A percentile compares a stretch with the other conserved stretches of the same genome.
phyloP scores from a whole-genome alignment of 2,888 invertebrate species.

The Phyto melanocephala region DNA sequence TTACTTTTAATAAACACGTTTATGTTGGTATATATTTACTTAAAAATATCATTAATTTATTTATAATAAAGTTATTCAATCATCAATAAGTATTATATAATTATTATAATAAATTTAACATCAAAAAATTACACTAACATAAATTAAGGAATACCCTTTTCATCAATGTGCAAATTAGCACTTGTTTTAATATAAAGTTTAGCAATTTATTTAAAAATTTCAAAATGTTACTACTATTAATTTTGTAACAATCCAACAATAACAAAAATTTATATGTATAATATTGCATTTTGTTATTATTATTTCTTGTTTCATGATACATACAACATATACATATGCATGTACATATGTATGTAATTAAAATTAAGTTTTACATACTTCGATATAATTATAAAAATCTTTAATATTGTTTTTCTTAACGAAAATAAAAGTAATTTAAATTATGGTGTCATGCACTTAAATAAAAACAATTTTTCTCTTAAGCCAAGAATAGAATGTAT shows the following conservation, averaged over 20 bases:
- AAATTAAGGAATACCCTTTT: not conserved
- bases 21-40: not conserved
- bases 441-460: not conserved
- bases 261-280: not conserved
- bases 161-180: not conserved
- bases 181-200: slow-evolving; percentile 21
- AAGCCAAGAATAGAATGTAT: too few species aligned
- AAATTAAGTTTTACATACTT: not conserved
- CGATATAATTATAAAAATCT: not conserved
- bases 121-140: too few species aligned
- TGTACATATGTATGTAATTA: too few species aligned
- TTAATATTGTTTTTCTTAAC: not conserved
- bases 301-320: not conserved
- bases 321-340: too few species aligned
- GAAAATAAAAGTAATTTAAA: not conserved
- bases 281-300: slow-evolving; percentile 6
- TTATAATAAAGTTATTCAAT: slow-evolving; percentile 9
- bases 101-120: too few species aligned
- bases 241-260: slow-evolving; percentile 19
- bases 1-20: slow-evolving; percentile 4
- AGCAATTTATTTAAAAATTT: slow-evolving; percentile 34
- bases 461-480: too few species aligned
- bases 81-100: slow-evolving; percentile 16
- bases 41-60: slow-evolving; percentile 12
- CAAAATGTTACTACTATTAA: not conserved